Percentiles rank a stretch among this genome's conserved stretches.
Conservation (phyloP, 2,113 vertebrate genomes). For the Reinhardtius hippoglossoides region DNA sequence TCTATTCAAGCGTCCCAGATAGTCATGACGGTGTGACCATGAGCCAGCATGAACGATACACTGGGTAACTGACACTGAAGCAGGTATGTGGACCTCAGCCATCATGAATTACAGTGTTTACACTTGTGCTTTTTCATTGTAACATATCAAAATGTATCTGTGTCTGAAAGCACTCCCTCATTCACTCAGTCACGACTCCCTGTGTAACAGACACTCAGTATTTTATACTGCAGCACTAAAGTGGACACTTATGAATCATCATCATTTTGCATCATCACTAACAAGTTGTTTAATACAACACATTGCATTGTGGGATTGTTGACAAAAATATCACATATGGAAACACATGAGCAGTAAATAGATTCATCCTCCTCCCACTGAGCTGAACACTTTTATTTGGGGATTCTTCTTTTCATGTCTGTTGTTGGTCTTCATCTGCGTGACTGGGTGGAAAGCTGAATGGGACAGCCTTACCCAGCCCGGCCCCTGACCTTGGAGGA, state of each 20-base stretch:
- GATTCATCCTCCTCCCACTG: too few species aligned
- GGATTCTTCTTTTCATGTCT: slow-evolving; percentile 33
- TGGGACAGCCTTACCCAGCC: slow-evolving; percentile 50
- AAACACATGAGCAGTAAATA: neutral
- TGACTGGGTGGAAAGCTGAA: slow-evolving; percentile 58
- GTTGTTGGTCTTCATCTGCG: slow-evolving; percentile 33
- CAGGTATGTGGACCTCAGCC: neutral
- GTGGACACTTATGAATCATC: neutral
- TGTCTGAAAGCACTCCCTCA: neutral
- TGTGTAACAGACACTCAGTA: neutral
- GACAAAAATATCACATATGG: too few species aligned
- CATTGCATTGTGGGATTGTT: too few species aligned
- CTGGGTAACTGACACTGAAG: neutral
- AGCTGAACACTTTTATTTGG: slow-evolving; percentile 18
- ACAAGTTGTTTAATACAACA: too few species aligned
- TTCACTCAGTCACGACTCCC: neutral
- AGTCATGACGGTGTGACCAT: neutral
- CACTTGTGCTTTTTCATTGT: neutral
- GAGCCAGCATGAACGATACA: neutral
- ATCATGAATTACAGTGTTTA: neutral
- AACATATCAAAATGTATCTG: neutral
- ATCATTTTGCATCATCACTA: too few species aligned
- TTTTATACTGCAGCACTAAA: neutral
- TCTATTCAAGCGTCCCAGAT: neutral
- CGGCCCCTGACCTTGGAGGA: slow-evolving; percentile 76